Conservation (phyloP, 2,797 vertebrate species). For the Threskiornis aethiopicus region DNA sequence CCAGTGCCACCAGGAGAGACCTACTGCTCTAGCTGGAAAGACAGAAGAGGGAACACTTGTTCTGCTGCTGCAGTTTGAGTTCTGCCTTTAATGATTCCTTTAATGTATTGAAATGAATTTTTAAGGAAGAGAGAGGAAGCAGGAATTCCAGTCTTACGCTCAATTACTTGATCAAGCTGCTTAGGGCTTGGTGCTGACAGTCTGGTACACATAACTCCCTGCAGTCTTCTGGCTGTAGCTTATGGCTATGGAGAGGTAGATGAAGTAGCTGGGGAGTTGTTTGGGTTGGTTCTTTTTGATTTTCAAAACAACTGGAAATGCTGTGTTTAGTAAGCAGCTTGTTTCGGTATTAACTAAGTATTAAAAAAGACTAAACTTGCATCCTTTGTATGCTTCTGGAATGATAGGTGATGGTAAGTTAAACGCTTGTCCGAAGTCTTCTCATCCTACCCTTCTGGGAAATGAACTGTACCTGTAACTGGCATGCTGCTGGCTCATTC, state of each 20-base stretch:
- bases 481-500: rapidly evolving
- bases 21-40: neutral
- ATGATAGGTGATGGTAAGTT: neutral
- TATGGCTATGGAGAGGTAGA: neutral
- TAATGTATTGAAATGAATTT: neutral
- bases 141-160: neutral
- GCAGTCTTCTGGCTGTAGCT: neutral
- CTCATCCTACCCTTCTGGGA: neutral
- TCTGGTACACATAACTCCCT: neutral
- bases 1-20: neutral
- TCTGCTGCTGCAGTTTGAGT: neutral
- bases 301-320: neutral
- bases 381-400: neutral
- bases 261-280: neutral
- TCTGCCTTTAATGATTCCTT: neutral
- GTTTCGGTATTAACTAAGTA: neutral
- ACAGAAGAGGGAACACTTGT: neutral
- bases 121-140: neutral
- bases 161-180: neutral
- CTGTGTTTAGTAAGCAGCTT: neutral
- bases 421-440: neutral
- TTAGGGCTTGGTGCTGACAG: neutral
- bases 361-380: neutral
- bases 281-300: neutral
- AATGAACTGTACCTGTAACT: neutral